phyloP scores from a whole-genome alignment of 2,797 vertebrate species.

The Uromys caudimaculatus region DNA sequence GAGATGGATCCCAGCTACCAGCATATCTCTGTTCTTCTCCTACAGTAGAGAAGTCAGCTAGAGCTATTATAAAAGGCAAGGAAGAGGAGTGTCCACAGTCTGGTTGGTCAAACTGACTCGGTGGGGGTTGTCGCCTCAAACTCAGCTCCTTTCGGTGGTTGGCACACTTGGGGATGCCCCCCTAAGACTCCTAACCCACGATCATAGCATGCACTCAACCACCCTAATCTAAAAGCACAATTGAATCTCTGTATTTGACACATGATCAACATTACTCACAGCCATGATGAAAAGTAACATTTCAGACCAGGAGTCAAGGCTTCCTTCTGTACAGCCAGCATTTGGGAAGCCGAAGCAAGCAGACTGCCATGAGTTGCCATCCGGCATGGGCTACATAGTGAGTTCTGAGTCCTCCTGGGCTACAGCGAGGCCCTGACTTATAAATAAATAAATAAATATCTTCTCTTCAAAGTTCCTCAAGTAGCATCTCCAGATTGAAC shows the following conservation, averaged over 20 bases:
- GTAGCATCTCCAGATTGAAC: background rate
- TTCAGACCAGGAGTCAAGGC: no score
- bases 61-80: rapidly evolving
- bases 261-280: background rate
- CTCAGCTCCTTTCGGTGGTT: background rate
- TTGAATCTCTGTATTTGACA: background rate
- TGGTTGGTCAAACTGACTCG: background rate
- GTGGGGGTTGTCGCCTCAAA: rapidly evolving
- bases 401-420: background rate
- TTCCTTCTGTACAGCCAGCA: no score
- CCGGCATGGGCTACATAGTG: background rate
- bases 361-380: background rate
- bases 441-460: background rate
- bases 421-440: background rate
- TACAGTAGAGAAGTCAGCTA: background rate
- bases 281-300: background rate
- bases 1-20: background rate
- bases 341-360: background rate
- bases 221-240: background rate
- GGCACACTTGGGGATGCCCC: rapidly evolving
- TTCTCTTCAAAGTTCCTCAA: background rate
- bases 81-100: background rate
- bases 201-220: background rate
- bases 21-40: background rate
- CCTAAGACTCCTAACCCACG: background rate